These are phyloP conservation scores for Epinephelus lanceolatus DNA, from an alignment of 2,113 vertebrate genomes.

Conservation along the genomic window DNA sequence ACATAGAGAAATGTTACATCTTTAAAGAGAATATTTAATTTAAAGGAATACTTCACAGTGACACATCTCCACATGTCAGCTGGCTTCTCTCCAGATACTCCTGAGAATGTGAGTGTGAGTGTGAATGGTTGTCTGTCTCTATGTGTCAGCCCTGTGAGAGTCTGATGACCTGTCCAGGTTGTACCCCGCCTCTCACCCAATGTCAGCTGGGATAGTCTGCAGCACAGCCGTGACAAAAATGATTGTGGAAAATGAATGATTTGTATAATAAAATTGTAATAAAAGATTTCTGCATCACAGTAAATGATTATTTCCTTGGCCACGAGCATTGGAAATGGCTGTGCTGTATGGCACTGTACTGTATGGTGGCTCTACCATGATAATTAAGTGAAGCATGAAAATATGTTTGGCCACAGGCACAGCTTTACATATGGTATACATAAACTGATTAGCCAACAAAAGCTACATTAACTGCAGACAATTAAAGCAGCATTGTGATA, in stretches of 20 bases:
- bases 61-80: too few species aligned
- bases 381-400: constrained; percentile 24
- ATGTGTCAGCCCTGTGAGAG: too few species aligned
- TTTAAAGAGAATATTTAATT: not conserved
- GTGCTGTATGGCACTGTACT: not conserved
- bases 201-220: too few species aligned
- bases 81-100: too few species aligned
- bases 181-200: too few species aligned
- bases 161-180: too few species aligned
- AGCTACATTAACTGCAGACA: constrained; percentile 35
- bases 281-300: not conserved
- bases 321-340: not conserved
- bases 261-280: too few species aligned
- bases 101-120: too few species aligned
- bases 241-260: too few species aligned
- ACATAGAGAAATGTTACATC: not conserved
- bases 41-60: too few species aligned
- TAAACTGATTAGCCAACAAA: constrained; percentile 49
- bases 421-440: not conserved
- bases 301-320: not conserved
- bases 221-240: too few species aligned
- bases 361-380: not conserved
- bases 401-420: constrained; percentile 20
- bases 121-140: too few species aligned
- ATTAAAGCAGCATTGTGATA: constrained; percentile 35